Evolutionary conservation across 2,888 invertebrate genomes (phyloP), one percentile per base, ranked within the genome.

Genomic region (Aplocera efformata): DNA sequence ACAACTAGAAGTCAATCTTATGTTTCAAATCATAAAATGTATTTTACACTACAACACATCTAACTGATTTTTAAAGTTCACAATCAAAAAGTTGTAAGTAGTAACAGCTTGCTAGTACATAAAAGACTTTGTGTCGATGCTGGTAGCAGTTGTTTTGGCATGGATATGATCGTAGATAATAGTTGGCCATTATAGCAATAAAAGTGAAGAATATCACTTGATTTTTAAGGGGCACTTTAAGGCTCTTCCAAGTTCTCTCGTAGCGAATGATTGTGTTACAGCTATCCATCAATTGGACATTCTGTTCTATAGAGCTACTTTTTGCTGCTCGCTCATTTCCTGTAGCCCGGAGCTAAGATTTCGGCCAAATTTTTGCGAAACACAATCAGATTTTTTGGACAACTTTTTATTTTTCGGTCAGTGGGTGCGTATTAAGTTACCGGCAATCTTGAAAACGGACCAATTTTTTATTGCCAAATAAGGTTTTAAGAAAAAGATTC

Each of bases 181-280:
- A 43, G 42, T 30, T 42, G 51, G 49, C 60, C 50, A 58, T 57
- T 59, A 62, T 59, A 58, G 57, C 54, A 63, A 65, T 67, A 66
- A 75, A 79, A 72, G 75, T 81, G 77, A 79, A 81, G 77, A 78
- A 83, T 81, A 79, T 83, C 84, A 80, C 79, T 82, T 78, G 80
- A 82, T 80, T 79, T 74, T 78, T 78, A 79, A 82, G 82, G 82
- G 81, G 82, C 84, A 78, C 81, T 84, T 82, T 79, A 80, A 74
- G 73, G 80, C 72, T 71, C 72, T 69, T 62, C 71, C 67, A 53
- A 63, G 62, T 62, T 67, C 69, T 69, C 69, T 74, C 72, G 68
- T 72, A 74, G 67, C 52, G 68, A 80, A 78, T 82, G 72, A 83
- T 86, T 86, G 79, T 84, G 80, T 85, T 82, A 80, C 74, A 72